phyloP scores from a whole-genome alignment of 2,113 vertebrate genomes.

The Illadopsis cleaveri region DNA sequence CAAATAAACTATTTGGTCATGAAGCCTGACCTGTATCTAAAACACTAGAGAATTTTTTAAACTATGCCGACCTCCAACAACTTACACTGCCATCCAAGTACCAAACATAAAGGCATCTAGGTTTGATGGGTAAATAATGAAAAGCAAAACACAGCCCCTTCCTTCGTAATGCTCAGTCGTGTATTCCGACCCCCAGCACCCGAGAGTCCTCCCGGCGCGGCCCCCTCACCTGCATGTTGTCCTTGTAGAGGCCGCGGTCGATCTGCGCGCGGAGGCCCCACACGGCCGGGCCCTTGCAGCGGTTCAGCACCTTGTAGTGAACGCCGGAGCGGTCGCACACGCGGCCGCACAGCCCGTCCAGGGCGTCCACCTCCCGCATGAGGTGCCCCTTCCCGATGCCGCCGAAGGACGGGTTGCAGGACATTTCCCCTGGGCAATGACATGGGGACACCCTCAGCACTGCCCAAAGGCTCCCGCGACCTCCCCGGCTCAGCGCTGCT shows the following conservation, averaged over 20 bases:
- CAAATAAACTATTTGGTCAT: background rate
- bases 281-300: slow-evolving; percentile 91
- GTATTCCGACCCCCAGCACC: background rate
- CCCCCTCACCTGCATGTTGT: slow-evolving; percentile 86
- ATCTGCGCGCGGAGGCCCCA: slow-evolving; percentile 95
- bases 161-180: fast-evolving
- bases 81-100: background rate
- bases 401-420: slow-evolving; percentile 95
- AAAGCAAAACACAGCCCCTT: fast-evolving
- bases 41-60: background rate
- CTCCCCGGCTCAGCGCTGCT: background rate
- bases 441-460: background rate
- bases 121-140: background rate
- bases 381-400: slow-evolving; percentile 96
- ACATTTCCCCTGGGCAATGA: slow-evolving; percentile 83
- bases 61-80: background rate
- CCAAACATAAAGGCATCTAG: background rate
- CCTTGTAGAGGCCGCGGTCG: slow-evolving; percentile 85
- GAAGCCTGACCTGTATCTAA: background rate
- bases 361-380: slow-evolving; percentile 88
- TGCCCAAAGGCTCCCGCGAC: background rate
- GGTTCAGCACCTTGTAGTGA: slow-evolving; percentile 93
- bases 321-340: slow-evolving; percentile 89
- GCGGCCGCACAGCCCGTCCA: slow-evolving; percentile 91
- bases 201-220: fast-evolving